These are phyloP conservation scores for Antheraea pernyi DNA, from an alignment of 1,140 invertebrate species.

Conservation along the genomic window DNA sequence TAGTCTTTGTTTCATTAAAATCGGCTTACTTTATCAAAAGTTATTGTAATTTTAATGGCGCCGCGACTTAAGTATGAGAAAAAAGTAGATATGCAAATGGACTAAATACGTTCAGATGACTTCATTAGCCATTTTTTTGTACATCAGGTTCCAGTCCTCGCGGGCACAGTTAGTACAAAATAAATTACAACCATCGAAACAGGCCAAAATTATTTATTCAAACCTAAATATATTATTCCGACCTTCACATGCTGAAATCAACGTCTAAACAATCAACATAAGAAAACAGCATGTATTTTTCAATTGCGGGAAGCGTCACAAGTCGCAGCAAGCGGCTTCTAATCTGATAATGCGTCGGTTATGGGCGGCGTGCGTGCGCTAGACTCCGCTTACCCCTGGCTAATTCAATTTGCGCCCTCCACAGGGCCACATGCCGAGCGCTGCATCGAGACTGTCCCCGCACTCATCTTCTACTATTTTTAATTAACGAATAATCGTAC, in stretches of 20 bases:
- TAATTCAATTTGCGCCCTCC: slow-evolving; percentile 64
- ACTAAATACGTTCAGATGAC: too few relatives aligned
- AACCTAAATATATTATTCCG: slow-evolving; percentile 12
- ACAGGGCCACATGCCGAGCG: slow-evolving; percentile 55
- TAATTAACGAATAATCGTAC: slow-evolving; percentile 49
- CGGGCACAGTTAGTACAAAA: too few relatives aligned
- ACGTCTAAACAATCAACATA: slow-evolving; percentile 4
- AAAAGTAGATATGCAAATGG: too few relatives aligned
- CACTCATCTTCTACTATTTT: slow-evolving; percentile 50
- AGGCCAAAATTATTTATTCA: not conserved
- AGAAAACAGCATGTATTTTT: slow-evolving; percentile 26
- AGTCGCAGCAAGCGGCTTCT: slow-evolving; percentile 34
- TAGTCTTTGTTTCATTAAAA: too few relatives aligned
- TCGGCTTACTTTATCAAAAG: too few relatives aligned
- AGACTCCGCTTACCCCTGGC: slow-evolving; percentile 35
- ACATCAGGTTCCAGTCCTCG: too few relatives aligned
- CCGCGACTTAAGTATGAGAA: too few relatives aligned
- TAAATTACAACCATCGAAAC: too few relatives aligned
- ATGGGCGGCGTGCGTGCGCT: slow-evolving; percentile 53
- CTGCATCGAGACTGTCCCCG: slow-evolving; percentile 40
- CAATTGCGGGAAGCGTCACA: slow-evolving; percentile 23
- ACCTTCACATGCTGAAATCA: slow-evolving; percentile 24
- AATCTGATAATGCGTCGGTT: slow-evolving; percentile 70
- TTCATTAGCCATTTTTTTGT: too few relatives aligned
- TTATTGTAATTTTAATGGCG: too few relatives aligned